Evolutionary conservation across 2,113 vertebrate genomes (phyloP), one percentile per base, ranked within the genome.

Genomic region (Paradoxurus hermaphroditus): DNA sequence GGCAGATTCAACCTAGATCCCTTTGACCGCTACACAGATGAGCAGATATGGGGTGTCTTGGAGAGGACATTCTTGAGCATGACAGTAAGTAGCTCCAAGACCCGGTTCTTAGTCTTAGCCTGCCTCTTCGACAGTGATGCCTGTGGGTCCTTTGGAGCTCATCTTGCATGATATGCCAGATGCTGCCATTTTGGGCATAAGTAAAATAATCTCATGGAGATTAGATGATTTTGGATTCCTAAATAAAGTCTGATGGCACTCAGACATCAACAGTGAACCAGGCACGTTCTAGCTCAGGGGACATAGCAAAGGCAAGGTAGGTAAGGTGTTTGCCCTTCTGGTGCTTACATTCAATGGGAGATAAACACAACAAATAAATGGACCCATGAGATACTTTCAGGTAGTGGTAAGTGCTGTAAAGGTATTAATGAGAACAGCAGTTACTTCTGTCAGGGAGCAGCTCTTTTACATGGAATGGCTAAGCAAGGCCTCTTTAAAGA

Each of bases 1-100:
- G 92, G 12, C 86, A 99, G 99, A 86, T 99, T 99, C 97, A 99
- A 99, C 97, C 97, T 99, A 11, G 99, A 99, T 53, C 99, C 99
- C 8, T 99, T 99, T 77, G 92, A 98, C 93, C 95, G 94, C 19
- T 97, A 98, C 97, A 98, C 82, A 12, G 99, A 99, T 15, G 97
- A 99, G 78, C 98, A 99, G 93, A 98, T 99, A 92, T 99, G 99
- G 99, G 59, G 78, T 10, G 99, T 97, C 1, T 98, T 99, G 96
- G 98, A 99, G 95, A 99, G 97, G 86, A 99, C 99, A 0, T 99
- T 98, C 96, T 99, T 99, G 98, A 99, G 98, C 89, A 94, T 98
- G 65, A 92, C 81, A 0, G 99, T 99, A 98, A 94, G 99, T 93
- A 63, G 63, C 39, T 19, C 73, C 5, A 2, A 51, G 63, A 46